phyloP scores from a whole-genome alignment of 2,888 invertebrate genomes.

The Epinotia brunnichana region DNA sequence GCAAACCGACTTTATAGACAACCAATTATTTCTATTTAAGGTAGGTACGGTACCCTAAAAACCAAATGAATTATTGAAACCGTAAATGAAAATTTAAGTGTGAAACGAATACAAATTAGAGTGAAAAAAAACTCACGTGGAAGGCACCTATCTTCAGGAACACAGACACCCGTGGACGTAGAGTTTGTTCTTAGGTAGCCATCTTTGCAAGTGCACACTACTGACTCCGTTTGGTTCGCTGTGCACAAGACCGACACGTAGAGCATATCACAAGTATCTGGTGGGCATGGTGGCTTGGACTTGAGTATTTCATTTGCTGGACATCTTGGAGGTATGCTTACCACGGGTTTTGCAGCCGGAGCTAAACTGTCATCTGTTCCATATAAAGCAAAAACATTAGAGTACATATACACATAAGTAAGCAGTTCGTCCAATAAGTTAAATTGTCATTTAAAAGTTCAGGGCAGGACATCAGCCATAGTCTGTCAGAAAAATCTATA shows the following conservation, averaged over 20 bases:
- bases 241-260: conserved; percentile 30
- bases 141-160: conserved; percentile 34
- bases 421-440: neutral
- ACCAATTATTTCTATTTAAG: too few species aligned
- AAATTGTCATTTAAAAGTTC: too few species aligned
- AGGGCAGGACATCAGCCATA: too few species aligned
- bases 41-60: too few species aligned
- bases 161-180: conserved; percentile 30
- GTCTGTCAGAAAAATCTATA: too few species aligned
- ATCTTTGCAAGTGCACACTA: conserved; percentile 37
- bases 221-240: conserved; percentile 25
- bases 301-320: conserved; percentile 38
- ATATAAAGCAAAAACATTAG: neutral
- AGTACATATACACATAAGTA: neutral
- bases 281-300: conserved; percentile 27
- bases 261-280: conserved; percentile 37
- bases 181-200: conserved; percentile 35
- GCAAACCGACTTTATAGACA: too few species aligned
- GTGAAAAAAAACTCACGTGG: conserved; percentile 30
- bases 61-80: too few species aligned
- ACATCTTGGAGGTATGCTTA: conserved; percentile 29
- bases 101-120: too few species aligned
- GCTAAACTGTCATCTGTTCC: conserved; percentile 23
- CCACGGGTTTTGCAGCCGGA: too few species aligned
- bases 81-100: too few species aligned